Conservation (phyloP, 2,797 vertebrate species). For the Urocyon cinereoargenteus region DNA sequence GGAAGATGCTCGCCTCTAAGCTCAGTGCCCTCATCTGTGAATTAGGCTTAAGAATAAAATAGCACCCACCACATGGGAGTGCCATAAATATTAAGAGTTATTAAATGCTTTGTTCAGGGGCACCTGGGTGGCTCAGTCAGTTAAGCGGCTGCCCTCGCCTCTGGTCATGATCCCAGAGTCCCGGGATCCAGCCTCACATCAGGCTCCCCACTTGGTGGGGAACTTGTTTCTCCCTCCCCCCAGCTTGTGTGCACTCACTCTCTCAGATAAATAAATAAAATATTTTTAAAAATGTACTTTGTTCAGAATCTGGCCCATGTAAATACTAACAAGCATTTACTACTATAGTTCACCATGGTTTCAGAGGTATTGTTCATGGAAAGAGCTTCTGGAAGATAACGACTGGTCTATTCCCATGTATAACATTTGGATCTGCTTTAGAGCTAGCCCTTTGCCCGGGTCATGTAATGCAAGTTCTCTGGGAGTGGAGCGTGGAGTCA, state of each 20-base stretch:
- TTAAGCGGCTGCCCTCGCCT: no score
- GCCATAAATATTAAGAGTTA: background rate
- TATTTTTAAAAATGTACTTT: background rate
- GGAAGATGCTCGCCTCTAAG: background rate
- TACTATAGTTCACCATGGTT: background rate
- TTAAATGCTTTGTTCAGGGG: background rate
- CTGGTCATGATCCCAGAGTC: no score
- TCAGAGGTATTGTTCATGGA: background rate
- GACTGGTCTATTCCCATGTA: background rate
- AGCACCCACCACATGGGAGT: background rate
- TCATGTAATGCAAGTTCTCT: background rate
- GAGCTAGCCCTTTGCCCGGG: background rate
- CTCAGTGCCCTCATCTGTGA: background rate
- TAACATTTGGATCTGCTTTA: background rate
- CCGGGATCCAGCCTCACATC: no score
- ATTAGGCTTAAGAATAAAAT: background rate
- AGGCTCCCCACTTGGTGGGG: no score
- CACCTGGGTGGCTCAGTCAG: no score
- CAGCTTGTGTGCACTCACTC: no score
- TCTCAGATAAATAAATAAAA: no score
- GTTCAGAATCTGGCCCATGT: background rate
- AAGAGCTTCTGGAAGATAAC: background rate
- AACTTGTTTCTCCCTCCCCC: no score
- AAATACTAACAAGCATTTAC: background rate
- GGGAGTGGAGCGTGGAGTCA: background rate